Base-by-base conservation (phyloP, 1,140 invertebrate species). In the Pachyrhynchus sulphureomaculatus region DNA sequence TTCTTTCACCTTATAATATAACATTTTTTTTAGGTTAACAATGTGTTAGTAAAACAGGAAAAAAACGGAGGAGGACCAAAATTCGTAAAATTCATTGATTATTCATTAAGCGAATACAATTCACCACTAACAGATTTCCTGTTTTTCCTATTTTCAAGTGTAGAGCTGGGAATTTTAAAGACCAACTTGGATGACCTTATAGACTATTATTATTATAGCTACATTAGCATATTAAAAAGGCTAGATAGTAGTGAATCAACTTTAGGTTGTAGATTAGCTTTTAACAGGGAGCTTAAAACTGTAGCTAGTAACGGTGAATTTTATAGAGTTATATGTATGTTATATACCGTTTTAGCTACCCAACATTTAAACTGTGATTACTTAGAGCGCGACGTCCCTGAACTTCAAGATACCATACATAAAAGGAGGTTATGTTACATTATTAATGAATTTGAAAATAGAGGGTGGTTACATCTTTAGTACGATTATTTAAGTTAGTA, bases 101-200 rank as follows among this genome's bases (percentile, higher is more conserved):
- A 84, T 61, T 84, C 86, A 73, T 77, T 81, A 18, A 76, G 78
- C 10, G 64, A 78, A 12, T 79, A 81, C 33, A 70, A 75, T 0
- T 84, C 79, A 17, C 73, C 81, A 12, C 63, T 78, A 0, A 72
- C 80, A 4, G 84, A 86, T 64, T 41, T 86, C 1, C 64, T 81
- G 0, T 85, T 84, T 39, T 79, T 84, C 34, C 54, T 86, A 1
- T 77, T 78, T 12, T 78, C 77, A 0, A 84, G 82, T 52, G 68
- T 83, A 2, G 59, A 76, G 12, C 39, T 66, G 1, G 51, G 72
- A 0, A 66, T 80, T 0, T 57, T 78, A 1, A 67, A 76, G 0
- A 57, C 77, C 2, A 52, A 80, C 39, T 68, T 76, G 15, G 65
- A 82, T 6, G 69, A 76, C 10, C 70, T 84, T 1, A 56, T 83